Percentiles rank a stretch among this genome's conserved stretches.
phyloP scores from a whole-genome alignment of 2,113 vertebrate species.

The Rynchops niger region DNA sequence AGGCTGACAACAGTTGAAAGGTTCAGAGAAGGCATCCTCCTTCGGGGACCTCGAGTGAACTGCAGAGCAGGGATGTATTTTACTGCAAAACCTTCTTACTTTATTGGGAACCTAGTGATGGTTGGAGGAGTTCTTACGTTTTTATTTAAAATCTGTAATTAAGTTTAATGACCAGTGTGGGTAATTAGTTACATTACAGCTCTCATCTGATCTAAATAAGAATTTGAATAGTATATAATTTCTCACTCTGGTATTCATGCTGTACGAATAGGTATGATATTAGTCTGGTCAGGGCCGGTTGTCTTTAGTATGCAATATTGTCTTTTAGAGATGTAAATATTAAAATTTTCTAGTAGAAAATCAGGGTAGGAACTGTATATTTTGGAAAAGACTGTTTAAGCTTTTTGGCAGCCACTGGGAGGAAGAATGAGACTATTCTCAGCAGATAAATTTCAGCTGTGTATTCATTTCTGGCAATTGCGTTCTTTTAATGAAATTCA shows the following conservation, averaged over 20 bases:
- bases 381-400: background rate
- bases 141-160: background rate
- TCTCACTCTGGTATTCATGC: background rate
- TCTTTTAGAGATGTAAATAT: background rate
- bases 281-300: background rate
- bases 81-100: background rate
- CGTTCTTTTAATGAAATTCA: background rate
- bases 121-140: background rate
- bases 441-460: fast-evolving
- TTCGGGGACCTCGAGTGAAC: background rate
- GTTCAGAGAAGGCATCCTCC: background rate
- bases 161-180: background rate
- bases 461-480: background rate
- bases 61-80: background rate
- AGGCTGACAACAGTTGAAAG: background rate
- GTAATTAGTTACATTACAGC: background rate
- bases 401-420: background rate
- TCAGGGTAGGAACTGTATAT: background rate
- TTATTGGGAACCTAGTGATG: background rate
- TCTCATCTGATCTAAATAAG: background rate
- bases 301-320: background rate
- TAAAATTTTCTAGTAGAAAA: background rate
- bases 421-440: background rate
- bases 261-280: fast-evolving
- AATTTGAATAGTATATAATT: fast-evolving